Percentiles rank a stretch among this genome's conserved stretches.
These are phyloP conservation scores for Formica selysi DNA, from an alignment of 1,140 invertebrate genomes.

Conservation along the genomic window DNA sequence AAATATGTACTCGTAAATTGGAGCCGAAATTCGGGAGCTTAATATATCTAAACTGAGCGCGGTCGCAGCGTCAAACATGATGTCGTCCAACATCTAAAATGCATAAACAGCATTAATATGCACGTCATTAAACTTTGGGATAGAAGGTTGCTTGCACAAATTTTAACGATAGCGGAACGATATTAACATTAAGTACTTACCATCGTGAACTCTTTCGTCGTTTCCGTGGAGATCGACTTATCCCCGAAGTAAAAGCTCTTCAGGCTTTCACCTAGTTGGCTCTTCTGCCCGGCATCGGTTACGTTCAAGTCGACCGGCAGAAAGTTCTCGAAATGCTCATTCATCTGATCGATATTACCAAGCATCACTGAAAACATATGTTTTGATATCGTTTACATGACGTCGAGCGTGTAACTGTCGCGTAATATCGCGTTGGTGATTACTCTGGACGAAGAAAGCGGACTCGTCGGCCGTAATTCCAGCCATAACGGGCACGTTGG, in stretches of 20 bases:
- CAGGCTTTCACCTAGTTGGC: constrained; percentile 86
- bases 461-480: constrained; percentile 89
- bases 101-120: constrained; percentile 36
- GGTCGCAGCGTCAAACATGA: constrained; percentile 71
- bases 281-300: constrained; percentile 80
- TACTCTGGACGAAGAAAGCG: constrained; percentile 75
- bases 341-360: constrained; percentile 80
- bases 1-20: constrained; percentile 82
- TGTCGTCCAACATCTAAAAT: constrained; percentile 79
- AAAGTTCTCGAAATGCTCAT: constrained; percentile 87
- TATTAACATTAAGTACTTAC: constrained; percentile 80
- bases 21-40: constrained; percentile 74
- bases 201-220: constrained; percentile 85
- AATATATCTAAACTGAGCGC: constrained; percentile 76
- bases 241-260: constrained; percentile 88
- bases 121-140: constrained; percentile 43
- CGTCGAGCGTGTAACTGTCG: constrained; percentile 4
- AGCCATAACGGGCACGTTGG: constrained; percentile 88
- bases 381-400: constrained; percentile 47
- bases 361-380: constrained; percentile 73
- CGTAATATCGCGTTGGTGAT: constrained; percentile 35
- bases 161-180: constrained; percentile 40
- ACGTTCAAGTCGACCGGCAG: constrained; percentile 88
- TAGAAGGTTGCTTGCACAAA: constrained; percentile 7
- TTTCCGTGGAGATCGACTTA: constrained; percentile 84